These are phyloP conservation scores for Vireo griseus DNA, from an alignment of 2,797 vertebrate genomes.

Conservation along the genomic window DNA sequence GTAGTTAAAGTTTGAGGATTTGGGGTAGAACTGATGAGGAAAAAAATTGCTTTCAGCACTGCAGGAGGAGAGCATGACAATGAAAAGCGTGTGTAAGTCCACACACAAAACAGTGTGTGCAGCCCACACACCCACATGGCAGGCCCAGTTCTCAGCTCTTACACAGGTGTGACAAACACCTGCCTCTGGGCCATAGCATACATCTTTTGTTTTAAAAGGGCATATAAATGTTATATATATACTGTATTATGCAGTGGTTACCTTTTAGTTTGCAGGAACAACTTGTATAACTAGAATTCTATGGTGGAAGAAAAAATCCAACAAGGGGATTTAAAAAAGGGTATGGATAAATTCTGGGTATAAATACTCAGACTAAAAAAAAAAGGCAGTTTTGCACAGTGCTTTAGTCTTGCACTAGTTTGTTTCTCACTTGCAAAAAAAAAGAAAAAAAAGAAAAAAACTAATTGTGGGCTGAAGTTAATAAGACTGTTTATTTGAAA, in stretches of 20 bases:
- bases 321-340: constrained; percentile 71
- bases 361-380: constrained; percentile 95
- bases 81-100: background rate
- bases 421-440: constrained; percentile 81
- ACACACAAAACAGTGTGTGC: background rate
- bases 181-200: background rate
- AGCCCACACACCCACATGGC: constrained; percentile 43
- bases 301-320: constrained; percentile 72
- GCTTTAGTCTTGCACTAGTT: constrained; percentile 93
- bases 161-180: background rate
- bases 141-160: background rate
- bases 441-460: background rate
- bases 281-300: constrained; percentile 78
- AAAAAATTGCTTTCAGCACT: constrained; percentile 31
- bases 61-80: background rate
- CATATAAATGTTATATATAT: constrained; percentile 40
- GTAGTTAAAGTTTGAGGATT: background rate
- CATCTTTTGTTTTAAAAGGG: constrained; percentile 60
- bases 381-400: constrained; percentile 96
- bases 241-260: constrained; percentile 73
- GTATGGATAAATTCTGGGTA: constrained; percentile 85
- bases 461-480: constrained; percentile 56
- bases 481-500: constrained; percentile 67
- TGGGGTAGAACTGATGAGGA: background rate
- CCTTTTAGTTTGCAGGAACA: constrained; percentile 77